These are phyloP conservation scores for Anorthoa munda DNA, from an alignment of 2,888 invertebrate genomes.

Conservation along the genomic window DNA sequence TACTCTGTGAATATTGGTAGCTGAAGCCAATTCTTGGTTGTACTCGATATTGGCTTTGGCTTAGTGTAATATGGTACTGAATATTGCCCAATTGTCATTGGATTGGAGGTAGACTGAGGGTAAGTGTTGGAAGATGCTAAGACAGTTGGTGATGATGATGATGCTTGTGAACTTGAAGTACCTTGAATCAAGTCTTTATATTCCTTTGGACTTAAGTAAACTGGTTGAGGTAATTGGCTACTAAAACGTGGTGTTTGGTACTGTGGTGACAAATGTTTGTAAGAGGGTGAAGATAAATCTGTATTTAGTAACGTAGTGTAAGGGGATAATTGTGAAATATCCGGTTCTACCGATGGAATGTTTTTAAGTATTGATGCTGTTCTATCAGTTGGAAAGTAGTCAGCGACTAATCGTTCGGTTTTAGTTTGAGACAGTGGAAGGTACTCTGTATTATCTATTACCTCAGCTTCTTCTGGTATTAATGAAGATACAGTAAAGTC, in stretches of 20 bases:
- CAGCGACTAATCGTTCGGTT: background rate
- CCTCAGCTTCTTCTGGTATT: background rate
- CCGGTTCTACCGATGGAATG: background rate
- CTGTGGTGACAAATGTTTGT: background rate
- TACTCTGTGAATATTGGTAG: background rate
- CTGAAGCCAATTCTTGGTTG: background rate
- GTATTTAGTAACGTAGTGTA: background rate
- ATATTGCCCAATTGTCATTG: background rate
- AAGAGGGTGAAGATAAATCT: background rate
- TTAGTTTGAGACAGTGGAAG: conserved; percentile 2
- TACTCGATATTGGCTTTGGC: rapidly evolving
- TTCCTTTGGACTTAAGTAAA: conserved; percentile 3
- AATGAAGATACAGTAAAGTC: background rate
- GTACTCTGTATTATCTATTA: background rate
- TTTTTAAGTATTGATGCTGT: background rate
- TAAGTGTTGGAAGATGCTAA: no score
- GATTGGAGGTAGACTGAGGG: background rate
- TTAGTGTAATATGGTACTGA: background rate
- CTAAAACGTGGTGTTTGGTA: background rate
- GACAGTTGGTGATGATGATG: background rate
- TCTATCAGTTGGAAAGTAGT: background rate
- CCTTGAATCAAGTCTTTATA: conserved; percentile 1
- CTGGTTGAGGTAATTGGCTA: background rate
- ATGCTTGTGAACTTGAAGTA: background rate
- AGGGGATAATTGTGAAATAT: background rate